Evolutionary conservation across 2,113 vertebrate species (phyloP).

Genomic region (Carlito syrichta): DNA sequence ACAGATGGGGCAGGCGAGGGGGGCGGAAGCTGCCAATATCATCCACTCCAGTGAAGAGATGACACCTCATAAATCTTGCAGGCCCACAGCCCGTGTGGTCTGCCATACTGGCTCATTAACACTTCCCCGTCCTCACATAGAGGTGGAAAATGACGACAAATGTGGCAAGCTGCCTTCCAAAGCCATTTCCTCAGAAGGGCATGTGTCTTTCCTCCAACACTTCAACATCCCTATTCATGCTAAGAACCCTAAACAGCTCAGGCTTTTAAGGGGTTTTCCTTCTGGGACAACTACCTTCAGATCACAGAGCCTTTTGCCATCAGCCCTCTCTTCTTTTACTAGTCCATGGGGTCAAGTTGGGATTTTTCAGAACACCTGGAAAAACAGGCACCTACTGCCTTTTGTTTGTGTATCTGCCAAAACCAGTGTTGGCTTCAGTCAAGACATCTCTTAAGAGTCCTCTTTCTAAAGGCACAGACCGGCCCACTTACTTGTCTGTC

Average conservation of each 20-base stretch:
- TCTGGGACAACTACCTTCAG: background rate
- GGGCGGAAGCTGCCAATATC: background rate
- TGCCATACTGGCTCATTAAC: background rate
- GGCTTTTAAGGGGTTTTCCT: background rate
- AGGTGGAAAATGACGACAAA: constrained; percentile 29
- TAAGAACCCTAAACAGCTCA: background rate
- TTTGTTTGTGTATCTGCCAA: constrained; percentile 48
- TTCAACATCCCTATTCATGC: background rate
- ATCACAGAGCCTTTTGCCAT: background rate
- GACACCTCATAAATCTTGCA: background rate
- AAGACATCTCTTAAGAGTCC: constrained; percentile 20
- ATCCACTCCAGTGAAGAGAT: background rate
- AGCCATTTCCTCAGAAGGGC: background rate
- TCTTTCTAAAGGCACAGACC: background rate
- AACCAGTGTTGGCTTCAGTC: constrained; percentile 63
- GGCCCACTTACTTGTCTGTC: constrained; percentile 91
- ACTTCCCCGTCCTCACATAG: background rate
- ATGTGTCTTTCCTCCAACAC: background rate
- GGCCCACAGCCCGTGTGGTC: background rate
- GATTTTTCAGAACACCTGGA: constrained; percentile 64
- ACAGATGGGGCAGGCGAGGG: background rate
- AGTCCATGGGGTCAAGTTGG: constrained; percentile 5
- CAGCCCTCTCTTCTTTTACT: background rate
- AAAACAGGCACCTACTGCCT: constrained; percentile 35
- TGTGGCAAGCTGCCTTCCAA: background rate